Percentiles rank a stretch among this genome's conserved stretches.
Conservation (phyloP, 1,140 invertebrate genomes). For the Drosophila rufa region DNA sequence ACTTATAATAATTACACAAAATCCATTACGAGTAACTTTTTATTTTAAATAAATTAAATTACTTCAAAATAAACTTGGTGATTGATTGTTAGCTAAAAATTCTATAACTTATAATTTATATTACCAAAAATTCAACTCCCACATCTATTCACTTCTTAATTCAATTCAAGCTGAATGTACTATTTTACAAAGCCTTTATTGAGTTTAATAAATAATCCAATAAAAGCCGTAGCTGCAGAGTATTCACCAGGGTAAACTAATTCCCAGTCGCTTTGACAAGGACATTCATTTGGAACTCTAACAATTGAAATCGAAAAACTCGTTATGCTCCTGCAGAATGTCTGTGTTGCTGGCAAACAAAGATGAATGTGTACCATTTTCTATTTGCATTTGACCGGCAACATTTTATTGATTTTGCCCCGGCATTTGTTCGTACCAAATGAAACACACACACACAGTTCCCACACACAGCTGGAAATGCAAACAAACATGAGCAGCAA, state of each 20-base stretch:
- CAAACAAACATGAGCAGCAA: slow-evolving; percentile 36
- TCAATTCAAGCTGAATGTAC: not conserved
- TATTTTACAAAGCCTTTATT: not conserved
- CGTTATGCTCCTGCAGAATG: slow-evolving; percentile 38
- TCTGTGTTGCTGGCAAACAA: slow-evolving; percentile 53
- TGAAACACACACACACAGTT: slow-evolving; percentile 24
- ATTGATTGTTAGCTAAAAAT: too few species aligned
- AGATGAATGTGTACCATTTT: slow-evolving; percentile 50
- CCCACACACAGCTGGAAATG: slow-evolving; percentile 6
- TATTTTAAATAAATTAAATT: not conserved
- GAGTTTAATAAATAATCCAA: slow-evolving; percentile 13
- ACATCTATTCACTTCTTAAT: not conserved
- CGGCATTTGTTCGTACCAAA: slow-evolving; percentile 34
- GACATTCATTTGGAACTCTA: slow-evolving; percentile 30
- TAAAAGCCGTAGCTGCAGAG: slow-evolving; percentile 1
- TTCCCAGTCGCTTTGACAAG: slow-evolving; percentile 34
- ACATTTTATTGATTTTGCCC: slow-evolving; percentile 69
- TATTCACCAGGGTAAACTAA: slow-evolving; percentile 24
- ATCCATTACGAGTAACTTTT: too few species aligned
- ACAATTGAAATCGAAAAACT: slow-evolving; percentile 52
- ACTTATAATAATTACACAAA: too few species aligned
- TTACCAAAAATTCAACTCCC: not conserved
- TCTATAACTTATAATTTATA: not conserved
- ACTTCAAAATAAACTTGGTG: not conserved
- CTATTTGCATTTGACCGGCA: slow-evolving; percentile 65